Evolutionary conservation across 2,888 invertebrate genomes (phyloP).

Genomic region (Micoletzkya japonica): DNA sequence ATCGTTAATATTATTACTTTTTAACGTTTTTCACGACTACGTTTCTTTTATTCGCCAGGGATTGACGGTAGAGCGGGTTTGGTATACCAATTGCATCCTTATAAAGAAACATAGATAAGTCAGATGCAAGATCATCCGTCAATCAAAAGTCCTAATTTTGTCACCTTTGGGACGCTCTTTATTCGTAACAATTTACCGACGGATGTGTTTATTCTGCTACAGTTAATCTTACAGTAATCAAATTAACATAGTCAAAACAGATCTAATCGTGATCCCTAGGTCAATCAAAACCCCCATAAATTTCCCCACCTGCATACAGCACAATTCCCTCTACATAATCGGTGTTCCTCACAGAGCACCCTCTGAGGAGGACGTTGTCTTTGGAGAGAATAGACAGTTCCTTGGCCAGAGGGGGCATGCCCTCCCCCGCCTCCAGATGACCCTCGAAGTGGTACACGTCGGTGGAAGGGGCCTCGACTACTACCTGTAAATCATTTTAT

Average conservation of each 20-base stretch:
- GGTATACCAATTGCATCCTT: too few species aligned
- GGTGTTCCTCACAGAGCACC: constrained; percentile 92
- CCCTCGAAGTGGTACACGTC: constrained; percentile 94
- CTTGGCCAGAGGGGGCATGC: constrained; percentile 74
- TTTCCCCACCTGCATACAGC: constrained; percentile 80
- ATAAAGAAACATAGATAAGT: background rate
- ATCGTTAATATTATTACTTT: constrained; percentile 8
- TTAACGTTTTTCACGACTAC: too few species aligned
- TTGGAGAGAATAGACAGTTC: constrained; percentile 42
- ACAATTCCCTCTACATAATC: constrained; percentile 94
- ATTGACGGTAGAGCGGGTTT: too few species aligned
- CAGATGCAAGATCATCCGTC: background rate
- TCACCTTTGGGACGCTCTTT: background rate
- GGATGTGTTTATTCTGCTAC: too few species aligned
- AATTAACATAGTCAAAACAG: background rate
- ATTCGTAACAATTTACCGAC: too few species aligned
- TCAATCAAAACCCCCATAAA: too few species aligned
- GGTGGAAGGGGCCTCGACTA: constrained; percentile 91
- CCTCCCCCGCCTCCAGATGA: constrained; percentile 62
- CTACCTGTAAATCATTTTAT: constrained; percentile 72
- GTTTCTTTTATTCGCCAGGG: background rate
- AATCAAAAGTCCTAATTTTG: background rate
- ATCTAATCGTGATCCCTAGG: too few species aligned
- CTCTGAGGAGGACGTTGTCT: constrained; percentile 78
- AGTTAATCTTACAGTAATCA: too few species aligned